Evolutionary conservation across 2,113 vertebrate genomes (phyloP), one percentile per base, ranked within the genome.

Genomic region (Hiodon tergisus): DNA sequence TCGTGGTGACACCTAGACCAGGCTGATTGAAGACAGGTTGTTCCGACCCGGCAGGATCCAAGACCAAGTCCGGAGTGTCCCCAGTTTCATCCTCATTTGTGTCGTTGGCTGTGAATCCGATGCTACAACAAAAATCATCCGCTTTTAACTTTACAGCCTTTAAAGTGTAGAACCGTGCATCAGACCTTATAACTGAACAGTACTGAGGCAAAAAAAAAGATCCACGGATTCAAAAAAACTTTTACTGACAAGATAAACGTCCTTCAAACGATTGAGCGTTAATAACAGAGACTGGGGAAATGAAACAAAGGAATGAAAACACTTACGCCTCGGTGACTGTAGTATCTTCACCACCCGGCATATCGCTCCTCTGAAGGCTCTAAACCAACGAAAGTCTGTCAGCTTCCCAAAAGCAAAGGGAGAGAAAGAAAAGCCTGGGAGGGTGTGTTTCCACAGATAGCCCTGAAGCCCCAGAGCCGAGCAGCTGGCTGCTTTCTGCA

Each of bases 1-100:
- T 90, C 11, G 84, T 89, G 76, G 87, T 82, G n/a, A 83, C 62
- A 3, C 86, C 87, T 2, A 85, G 83, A 0, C 86, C 78, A 0
- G 94, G 93, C 85, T 95, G 94, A 0, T 80, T 89, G 63, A 91
- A 52, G 5, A 89, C 72, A 0, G 82, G 82, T 65, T 67, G 71
- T 9, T 86, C 83, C 46, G 66, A 67, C 13, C 0, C 31, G 3
- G 65, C n/a, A 76, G 79, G n/a, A 51, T 76, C 75, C 60, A 67
- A 62, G 72, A 61, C 47, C 79, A 74, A 60, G 67, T 79, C 83
- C 62, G 77, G 8, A 71, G 76, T 47, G 17, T 13, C 54, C 59
- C 61, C 69, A 11, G 4, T 55, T 50, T 7, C 70, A 67, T 80
- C 74, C 65, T 80, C 69, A 3, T 48, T 71, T 0, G 57, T 47